A percentile compares a stretch with the other conserved stretches of the same genome.
Evolutionary conservation across 2,888 invertebrate genomes (phyloP).

Genomic region (Leucophenga maculata): DNA sequence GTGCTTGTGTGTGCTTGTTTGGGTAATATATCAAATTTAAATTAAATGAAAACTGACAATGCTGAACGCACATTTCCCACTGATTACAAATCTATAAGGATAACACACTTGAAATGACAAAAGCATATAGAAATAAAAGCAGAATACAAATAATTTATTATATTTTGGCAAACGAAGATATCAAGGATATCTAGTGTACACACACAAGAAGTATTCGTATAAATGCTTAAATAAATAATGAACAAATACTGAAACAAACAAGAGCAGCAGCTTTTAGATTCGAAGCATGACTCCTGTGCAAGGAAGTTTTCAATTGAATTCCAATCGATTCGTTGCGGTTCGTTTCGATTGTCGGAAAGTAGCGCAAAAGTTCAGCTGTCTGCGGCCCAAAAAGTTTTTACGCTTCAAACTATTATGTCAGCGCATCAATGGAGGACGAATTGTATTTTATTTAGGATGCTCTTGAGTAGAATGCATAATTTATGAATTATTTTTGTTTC

Average conservation of each 20-base stretch:
- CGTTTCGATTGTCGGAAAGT: not conserved
- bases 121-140: conserved; percentile 35
- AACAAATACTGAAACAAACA: conserved; percentile 44
- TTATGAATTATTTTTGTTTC: too few relatives aligned
- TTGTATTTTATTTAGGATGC: too few relatives aligned
- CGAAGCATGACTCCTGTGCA: too few relatives aligned
- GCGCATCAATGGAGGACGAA: not conserved
- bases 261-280: not conserved
- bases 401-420: not conserved
- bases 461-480: too few relatives aligned
- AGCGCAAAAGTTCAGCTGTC: not conserved
- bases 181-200: conserved; percentile 40
- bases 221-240: conserved; percentile 58
- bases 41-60: conserved; percentile 54
- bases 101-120: conserved; percentile 42
- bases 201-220: conserved; percentile 29
- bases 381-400: conserved; percentile 5
- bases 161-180: conserved; percentile 38
- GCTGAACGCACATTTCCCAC: conserved; percentile 35
- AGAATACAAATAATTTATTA: conserved; percentile 58
- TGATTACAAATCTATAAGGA: conserved; percentile 45
- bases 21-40: conserved; percentile 53
- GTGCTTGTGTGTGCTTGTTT: too few relatives aligned
- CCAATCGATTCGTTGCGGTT: too few relatives aligned
- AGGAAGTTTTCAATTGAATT: too few relatives aligned